phyloP scores from a whole-genome alignment of 2,797 vertebrate species.

The Enteromius paludinosus region DNA sequence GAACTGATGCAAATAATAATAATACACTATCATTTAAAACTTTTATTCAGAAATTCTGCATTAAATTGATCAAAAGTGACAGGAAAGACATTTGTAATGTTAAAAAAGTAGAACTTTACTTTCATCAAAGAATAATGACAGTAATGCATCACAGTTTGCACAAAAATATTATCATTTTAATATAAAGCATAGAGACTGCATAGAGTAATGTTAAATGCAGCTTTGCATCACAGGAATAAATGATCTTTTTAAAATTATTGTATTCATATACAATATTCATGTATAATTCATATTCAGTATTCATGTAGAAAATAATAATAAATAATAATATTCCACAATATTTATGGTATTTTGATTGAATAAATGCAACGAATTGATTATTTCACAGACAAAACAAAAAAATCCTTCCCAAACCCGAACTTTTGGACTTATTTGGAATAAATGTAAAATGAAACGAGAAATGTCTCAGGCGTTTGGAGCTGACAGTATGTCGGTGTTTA shows the following conservation, averaged over 20 bases:
- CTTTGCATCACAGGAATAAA: not conserved
- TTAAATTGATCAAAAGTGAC: not conserved
- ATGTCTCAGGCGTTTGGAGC: slow-evolving; percentile 13
- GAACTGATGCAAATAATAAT: not conserved
- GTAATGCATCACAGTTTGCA: not conserved
- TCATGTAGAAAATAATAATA: not conserved
- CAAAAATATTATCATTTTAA: not conserved
- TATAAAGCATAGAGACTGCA: not conserved
- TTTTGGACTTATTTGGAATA: not conserved
- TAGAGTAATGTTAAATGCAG: not conserved
- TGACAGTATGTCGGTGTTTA: slow-evolving; percentile 32
- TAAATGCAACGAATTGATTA: not conserved
- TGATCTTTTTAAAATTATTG: not conserved
- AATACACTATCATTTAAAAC: not conserved
- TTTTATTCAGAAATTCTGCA: not conserved
- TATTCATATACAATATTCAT: no score
- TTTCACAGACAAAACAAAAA: not conserved
- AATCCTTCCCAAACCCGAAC: not conserved
- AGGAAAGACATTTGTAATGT: not conserved
- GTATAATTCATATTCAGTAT: no score
- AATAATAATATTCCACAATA: not conserved
- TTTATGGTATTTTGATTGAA: not conserved
- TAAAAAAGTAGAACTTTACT: not conserved
- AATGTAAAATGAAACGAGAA: not conserved
- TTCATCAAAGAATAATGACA: not conserved